These are phyloP conservation scores for Drosophila quadrilineata DNA, from an alignment of 1,140 invertebrate genomes.

Conservation along the genomic window DNA sequence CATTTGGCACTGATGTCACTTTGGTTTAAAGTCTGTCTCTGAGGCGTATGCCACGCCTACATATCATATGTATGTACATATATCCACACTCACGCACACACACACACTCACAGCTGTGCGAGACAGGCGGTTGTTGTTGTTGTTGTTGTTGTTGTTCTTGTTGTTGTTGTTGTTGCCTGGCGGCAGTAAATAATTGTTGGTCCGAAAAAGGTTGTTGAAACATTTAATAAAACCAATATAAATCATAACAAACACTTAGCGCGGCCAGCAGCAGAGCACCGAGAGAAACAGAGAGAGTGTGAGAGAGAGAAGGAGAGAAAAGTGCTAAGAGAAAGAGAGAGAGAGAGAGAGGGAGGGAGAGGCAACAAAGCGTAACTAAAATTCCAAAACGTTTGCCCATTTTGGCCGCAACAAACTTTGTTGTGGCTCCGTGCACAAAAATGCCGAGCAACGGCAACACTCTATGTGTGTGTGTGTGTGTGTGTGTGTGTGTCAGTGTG, in stretches of 20 bases:
- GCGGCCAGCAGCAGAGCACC: constrained; percentile 34
- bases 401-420: constrained; percentile 72
- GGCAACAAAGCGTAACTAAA: constrained; percentile 76
- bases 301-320: too few relatives aligned
- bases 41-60: too few relatives aligned
- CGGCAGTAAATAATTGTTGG: constrained; percentile 77
- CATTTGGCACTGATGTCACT: too few relatives aligned
- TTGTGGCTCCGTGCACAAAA: constrained; percentile 43
- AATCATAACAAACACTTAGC: constrained; percentile 79
- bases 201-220: constrained; percentile 78
- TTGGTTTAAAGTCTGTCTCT: too few relatives aligned
- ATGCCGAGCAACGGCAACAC: constrained; percentile 57
- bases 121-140: too few relatives aligned
- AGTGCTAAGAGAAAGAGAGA: too few relatives aligned
- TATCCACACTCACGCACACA: too few relatives aligned
- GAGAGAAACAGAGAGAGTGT: neutral
- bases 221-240: constrained; percentile 80
- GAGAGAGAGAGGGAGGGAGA: too few relatives aligned
- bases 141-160: too few relatives aligned
- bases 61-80: too few relatives aligned
- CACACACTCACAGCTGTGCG: too few relatives aligned
- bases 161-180: constrained; percentile 21
- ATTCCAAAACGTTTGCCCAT: constrained; percentile 76
- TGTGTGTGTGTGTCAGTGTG: neutral
- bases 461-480: too few relatives aligned